Evolutionary conservation across 1,140 invertebrate species (phyloP).

Genomic region (Drosophila kanapiae): DNA sequence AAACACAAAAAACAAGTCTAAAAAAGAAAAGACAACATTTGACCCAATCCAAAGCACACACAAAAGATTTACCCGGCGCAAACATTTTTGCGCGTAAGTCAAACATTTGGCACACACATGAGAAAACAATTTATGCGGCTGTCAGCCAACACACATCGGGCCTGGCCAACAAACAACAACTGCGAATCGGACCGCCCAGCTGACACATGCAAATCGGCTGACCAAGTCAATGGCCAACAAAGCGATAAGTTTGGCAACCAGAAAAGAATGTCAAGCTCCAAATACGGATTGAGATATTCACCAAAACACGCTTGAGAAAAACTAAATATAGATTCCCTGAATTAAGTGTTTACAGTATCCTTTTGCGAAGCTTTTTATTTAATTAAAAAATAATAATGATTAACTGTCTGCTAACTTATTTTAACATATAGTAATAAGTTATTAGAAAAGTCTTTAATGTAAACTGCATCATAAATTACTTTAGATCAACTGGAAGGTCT

Average conservation of each 20-base stretch:
- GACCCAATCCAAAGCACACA: conserved; percentile 41
- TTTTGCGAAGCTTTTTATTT: background rate
- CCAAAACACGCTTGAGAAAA: background rate
- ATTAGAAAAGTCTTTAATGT: too few relatives aligned
- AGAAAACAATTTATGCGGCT: conserved; percentile 80
- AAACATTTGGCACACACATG: conserved; percentile 81
- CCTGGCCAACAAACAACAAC: conserved; percentile 23
- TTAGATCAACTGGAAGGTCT: too few relatives aligned
- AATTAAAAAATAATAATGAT: too few relatives aligned
- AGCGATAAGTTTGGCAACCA: conserved; percentile 44
- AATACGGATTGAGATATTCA: conserved; percentile 29
- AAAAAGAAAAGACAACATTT: conserved; percentile 7
- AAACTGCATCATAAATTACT: too few relatives aligned
- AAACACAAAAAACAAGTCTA: conserved; percentile 46
- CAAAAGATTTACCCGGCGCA: conserved; percentile 66
- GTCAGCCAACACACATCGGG: conserved; percentile 55
- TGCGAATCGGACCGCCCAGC: conserved; percentile 54
- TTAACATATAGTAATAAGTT: background rate
- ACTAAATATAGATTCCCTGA: background rate
- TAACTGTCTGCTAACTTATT: too few relatives aligned
- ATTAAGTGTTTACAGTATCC: background rate
- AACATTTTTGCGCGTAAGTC: conserved; percentile 77
- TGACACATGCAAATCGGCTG: conserved; percentile 72
- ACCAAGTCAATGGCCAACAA: conserved; percentile 56
- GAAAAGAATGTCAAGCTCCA: conserved; percentile 34